Base-by-base conservation (phyloP, 2,113 vertebrate genomes). In the Beaufortia kweichowensis region DNA sequence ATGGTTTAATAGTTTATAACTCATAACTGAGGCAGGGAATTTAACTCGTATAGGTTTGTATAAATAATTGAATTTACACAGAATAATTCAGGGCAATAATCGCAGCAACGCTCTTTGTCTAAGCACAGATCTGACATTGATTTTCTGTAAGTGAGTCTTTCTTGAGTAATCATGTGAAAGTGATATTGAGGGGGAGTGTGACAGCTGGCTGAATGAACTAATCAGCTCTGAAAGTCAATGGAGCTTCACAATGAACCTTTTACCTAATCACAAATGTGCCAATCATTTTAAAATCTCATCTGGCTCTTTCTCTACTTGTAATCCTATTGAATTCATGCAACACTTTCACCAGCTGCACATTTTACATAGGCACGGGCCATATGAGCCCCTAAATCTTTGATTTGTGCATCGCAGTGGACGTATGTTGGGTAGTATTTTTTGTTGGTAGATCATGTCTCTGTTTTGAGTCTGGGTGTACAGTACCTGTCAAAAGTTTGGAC, bases 151-250 rank as follows among this genome's bases (percentile, higher is more conserved):
- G 48, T 23, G 67, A 56, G 28, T 56, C n/a, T 35, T n/a, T 35
- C 28, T 68, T 7, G 43, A 68, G 65, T 31, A 29, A 35, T 69
- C 23, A 17, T 19, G 67, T 57, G 68, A 71, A n/a, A 72, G 70
- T 60, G 70, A 31, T 31, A 12, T n/a, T 12, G 70, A 39, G 69
- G 28, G 55, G 23, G 56, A 23, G 15, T 0, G 23, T 6, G 57
- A 73, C 70, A 73, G 55, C 39, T 60, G 70, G 56, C 23, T 28
- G 2, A 48, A 61, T 46, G 1, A 73, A 61, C 24, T 48, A 11
- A 61, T 46, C 35, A 71, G 21, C 26, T 50, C 31, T n/a, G 48
- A 53, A 69, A 55, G 28, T 69, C 66, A 69, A 33, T 69, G 68
- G 33, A 1, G 48, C 50, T 15, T 70, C 50, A 39, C 53, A 73